Evolutionary conservation across 2,888 invertebrate species (phyloP), one percentile per base, ranked within the genome.

Genomic region (Rhorus exstirpatorius): DNA sequence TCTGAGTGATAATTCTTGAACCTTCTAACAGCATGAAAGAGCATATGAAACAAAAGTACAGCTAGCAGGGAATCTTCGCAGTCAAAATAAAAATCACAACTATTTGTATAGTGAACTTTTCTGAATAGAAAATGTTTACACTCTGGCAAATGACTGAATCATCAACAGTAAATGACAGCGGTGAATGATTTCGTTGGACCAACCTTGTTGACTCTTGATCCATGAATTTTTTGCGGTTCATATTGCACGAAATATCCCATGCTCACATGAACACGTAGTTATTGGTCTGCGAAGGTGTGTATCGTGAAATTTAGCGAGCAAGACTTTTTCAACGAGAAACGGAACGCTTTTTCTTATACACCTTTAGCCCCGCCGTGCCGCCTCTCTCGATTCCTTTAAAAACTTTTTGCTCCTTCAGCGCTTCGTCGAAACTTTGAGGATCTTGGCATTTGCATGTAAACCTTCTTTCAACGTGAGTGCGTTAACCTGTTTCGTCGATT

Each of bases 391-490:
- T 14, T 44, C 24, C 24, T 41, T 8, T 21, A 7, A 63, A 63
- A 44, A 63, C 44, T 49, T 31, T 21, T 78, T 61, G 68, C 65
- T 65, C 12, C 55, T 60, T 10, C 31, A n/a, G 65, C 31, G 55
- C 44, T 51, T 53, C 44, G 68, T 58, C 35, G 60, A 44, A 68
- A 77, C 76, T 77, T 61, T 53, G 38, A 51, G 55, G 35, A 61
- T 61, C 67, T 58, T 24, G 68, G 7, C 3, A 14, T 74, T 79
- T 61, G 55, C 61, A 21, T 79, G 7, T 24, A 46, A 35, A 79
- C 60, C 58, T 35, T 68, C 63, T 77, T 53, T 51, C 55, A 79
- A 67, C 17, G 67, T 38, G 55, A 63, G 53, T 44, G 76, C 63
- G 49, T 58, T 21, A 58, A 70, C 63, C 53, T 26, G 53, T 68